Conservation (phyloP, 2,113 vertebrate species). For the Zootoca vivipara region DNA sequence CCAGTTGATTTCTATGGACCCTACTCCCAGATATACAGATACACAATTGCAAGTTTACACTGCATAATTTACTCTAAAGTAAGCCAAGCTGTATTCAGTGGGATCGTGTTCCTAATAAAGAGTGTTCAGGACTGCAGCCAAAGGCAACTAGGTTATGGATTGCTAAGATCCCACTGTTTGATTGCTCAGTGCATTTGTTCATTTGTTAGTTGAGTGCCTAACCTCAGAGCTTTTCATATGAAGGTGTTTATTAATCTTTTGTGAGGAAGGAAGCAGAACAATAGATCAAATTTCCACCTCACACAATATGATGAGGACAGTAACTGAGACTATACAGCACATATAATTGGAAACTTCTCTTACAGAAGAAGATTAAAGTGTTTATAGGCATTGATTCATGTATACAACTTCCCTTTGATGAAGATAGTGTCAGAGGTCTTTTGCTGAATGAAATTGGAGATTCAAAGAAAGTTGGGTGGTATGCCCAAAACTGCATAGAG, state of each 20-base stretch:
- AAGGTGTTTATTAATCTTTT: neutral
- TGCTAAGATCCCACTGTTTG: neutral
- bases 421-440: neutral
- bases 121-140: no score
- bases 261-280: conserved; percentile 36
- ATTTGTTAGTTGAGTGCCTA: neutral
- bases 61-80: no score
- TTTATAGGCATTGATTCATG: conserved; percentile 1
- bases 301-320: neutral
- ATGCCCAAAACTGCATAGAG: neutral
- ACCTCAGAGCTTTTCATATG: neutral
- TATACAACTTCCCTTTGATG: neutral
- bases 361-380: conserved; percentile 16
- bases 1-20: no score
- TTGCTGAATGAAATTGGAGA: neutral
- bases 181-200: conserved; percentile 13
- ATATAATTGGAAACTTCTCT: neutral
- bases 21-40: no score
- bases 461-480: neutral
- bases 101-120: no score
- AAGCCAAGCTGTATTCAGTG: no score
- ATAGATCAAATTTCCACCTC: neutral
- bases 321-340: neutral
- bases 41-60: no score
- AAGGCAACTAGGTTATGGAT: neutral